Evolutionary conservation across 2,797 vertebrate species (phyloP).

Genomic region (Labeo calbasu): DNA sequence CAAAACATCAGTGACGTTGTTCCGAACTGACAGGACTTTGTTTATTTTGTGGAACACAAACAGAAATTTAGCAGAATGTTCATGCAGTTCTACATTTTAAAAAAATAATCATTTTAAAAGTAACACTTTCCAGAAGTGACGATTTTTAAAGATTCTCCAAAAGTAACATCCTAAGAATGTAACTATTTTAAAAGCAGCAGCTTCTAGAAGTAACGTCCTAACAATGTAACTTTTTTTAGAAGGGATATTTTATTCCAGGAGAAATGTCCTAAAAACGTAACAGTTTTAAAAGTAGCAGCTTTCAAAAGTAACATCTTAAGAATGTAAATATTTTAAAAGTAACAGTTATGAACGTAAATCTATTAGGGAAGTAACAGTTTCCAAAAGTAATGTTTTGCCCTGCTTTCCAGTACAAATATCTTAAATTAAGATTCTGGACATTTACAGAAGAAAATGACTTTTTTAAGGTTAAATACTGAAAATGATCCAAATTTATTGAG

Average conservation of each 20-base stretch:
- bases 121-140: no score
- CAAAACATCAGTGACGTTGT: not conserved
- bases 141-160: no score
- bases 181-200: no score
- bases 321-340: no score
- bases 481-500: not conserved
- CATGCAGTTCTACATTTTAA: not conserved
- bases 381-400: not conserved
- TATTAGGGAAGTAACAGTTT: not conserved
- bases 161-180: no score
- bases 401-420: not conserved
- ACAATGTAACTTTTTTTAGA: no score
- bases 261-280: no score
- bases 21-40: not conserved
- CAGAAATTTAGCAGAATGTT: not conserved
- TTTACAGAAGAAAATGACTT: not conserved
- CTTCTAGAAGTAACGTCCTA: no score
- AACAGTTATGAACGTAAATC: no score
- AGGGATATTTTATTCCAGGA: no score
- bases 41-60: not conserved
- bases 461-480: not conserved
- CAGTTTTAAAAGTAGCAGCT: no score
- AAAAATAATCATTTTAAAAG: not conserved
- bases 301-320: no score
- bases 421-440: not conserved